A percentile compares a stretch with the other conserved stretches of the same genome.
Evolutionary conservation across 2,888 invertebrate genomes (phyloP).

Genomic region (Eupithecia tripunctaria): DNA sequence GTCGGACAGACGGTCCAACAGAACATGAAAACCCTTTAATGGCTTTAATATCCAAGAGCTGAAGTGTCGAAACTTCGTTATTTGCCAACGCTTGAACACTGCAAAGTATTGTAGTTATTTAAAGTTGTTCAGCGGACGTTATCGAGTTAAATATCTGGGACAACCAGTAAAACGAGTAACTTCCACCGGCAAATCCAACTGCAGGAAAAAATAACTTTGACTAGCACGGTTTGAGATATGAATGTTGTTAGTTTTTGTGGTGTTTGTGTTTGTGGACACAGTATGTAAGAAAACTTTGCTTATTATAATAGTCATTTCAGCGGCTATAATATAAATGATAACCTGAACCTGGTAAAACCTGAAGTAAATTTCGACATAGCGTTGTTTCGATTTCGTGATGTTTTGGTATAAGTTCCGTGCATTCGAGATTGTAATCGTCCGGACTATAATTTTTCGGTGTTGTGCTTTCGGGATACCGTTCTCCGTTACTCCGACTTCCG

Average conservation of each 20-base stretch:
- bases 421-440: too few relatives aligned
- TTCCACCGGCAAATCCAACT: conserved; percentile 41
- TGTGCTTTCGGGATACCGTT: too few relatives aligned
- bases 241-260: conserved; percentile 38
- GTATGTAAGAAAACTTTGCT: neutral
- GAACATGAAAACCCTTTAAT: neutral
- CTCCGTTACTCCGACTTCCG: too few relatives aligned
- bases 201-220: conserved; percentile 43
- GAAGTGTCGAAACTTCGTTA: conserved; percentile 16
- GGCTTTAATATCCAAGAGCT: conserved; percentile 9
- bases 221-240: conserved; percentile 43
- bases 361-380: too few relatives aligned
- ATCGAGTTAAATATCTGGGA: conserved; percentile 48
- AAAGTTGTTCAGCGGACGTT: conserved; percentile 42
- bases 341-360: too few relatives aligned
- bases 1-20: neutral
- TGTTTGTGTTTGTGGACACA: neutral
- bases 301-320: neutral
- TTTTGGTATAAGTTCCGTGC: too few relatives aligned
- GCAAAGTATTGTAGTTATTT: conserved; percentile 41
- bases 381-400: too few relatives aligned
- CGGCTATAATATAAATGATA: too few relatives aligned
- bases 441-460: too few relatives aligned
- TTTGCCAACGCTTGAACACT: conserved; percentile 25
- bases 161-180: conserved; percentile 41